phyloP scores from a whole-genome alignment of 2,113 vertebrate genomes.

The Falco punctatus region DNA sequence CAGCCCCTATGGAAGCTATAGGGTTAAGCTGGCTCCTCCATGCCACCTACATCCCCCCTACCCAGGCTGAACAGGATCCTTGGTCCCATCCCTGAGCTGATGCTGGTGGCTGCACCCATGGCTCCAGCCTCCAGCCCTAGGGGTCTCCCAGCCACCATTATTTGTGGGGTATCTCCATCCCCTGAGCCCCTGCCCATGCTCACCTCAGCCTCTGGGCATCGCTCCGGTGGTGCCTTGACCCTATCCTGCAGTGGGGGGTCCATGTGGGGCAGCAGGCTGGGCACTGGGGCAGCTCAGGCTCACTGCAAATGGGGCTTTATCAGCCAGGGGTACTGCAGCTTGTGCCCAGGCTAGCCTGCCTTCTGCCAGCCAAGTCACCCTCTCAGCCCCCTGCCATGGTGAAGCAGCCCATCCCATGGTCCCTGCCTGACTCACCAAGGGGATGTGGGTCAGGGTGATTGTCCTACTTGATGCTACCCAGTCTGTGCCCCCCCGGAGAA shows the following conservation, averaged over 20 bases:
- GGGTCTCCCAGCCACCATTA: too few species aligned
- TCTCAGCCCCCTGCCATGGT: accelerated
- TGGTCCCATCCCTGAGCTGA: accelerated
- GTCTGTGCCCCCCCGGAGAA: neutral
- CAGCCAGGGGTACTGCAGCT: neutral
- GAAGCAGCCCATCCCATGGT: accelerated
- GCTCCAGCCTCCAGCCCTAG: neutral
- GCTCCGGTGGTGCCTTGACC: neutral
- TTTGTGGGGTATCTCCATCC: neutral
- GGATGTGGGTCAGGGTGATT: accelerated
- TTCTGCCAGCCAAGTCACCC: neutral
- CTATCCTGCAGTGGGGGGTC: neutral
- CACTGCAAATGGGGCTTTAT: neutral
- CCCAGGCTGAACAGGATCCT: accelerated
- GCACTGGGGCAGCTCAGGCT: neutral
- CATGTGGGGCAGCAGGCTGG: neutral
- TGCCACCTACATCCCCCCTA: accelerated
- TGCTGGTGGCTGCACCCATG: neutral
- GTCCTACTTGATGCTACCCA: accelerated
- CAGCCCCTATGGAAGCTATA: neutral
- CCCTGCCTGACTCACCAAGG: neutral
- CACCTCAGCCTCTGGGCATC: neutral
- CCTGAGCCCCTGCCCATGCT: neutral
- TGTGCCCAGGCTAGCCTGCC: too few species aligned
- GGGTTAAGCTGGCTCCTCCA: too few species aligned